These are phyloP conservation scores for Cyclargus thomasi DNA, from an alignment of 1,140 invertebrate species.

Conservation along the genomic window DNA sequence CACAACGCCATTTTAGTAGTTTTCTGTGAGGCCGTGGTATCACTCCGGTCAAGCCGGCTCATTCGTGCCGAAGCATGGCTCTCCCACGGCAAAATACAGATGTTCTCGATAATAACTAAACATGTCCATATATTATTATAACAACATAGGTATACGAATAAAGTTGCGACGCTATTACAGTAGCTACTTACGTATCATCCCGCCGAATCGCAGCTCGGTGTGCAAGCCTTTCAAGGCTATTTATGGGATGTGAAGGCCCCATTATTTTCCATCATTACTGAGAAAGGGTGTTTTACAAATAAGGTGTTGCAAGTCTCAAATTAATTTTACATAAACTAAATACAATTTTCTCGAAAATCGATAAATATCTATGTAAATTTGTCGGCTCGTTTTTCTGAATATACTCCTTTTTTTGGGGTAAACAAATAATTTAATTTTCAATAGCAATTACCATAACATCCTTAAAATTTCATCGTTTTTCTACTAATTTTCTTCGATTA, in stretches of 20 bases:
- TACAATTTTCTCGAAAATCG: not conserved
- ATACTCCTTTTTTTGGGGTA: not conserved
- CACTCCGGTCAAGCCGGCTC: no score
- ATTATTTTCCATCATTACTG: conserved; percentile 38
- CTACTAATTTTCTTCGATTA: no score
- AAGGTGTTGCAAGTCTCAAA: not conserved
- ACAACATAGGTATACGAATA: no score
- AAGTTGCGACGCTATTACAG: no score
- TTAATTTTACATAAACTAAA: not conserved
- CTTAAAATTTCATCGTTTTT: no score
- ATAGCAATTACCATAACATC: not conserved
- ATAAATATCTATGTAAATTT: conserved; percentile 3
- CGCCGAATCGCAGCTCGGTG: not conserved
- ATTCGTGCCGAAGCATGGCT: no score
- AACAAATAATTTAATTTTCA: not conserved
- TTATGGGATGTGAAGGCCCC: conserved; percentile 40
- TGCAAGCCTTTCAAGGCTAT: conserved; percentile 14
- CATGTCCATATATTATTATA: no score
- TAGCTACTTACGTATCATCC: no score
- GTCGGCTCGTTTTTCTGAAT: not conserved
- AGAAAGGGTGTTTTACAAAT: conserved; percentile 11
- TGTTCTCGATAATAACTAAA: no score
- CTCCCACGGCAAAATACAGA: no score
- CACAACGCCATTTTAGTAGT: no score
- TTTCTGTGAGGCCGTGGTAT: no score